Percentiles rank a stretch among this genome's conserved stretches.
phyloP scores from a whole-genome alignment of 2,888 invertebrate species.

The Athetis lepigone region DNA sequence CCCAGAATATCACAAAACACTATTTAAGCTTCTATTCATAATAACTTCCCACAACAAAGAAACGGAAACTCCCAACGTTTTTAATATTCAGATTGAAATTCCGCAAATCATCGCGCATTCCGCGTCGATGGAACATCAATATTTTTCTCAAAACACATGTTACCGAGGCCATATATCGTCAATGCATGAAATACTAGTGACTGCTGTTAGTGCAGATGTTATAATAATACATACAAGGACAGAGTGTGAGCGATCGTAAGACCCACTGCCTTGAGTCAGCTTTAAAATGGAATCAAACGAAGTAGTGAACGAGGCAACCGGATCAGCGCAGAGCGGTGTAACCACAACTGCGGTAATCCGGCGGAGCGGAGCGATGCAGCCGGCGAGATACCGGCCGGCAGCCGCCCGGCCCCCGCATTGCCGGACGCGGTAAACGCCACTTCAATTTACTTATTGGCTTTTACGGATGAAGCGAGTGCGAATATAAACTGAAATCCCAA shows the following conservation, averaged over 20 bases:
- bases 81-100: conserved; percentile 49
- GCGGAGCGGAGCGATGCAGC: conserved; percentile 21
- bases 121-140: conserved; percentile 41
- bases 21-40: conserved; percentile 38
- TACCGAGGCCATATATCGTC: conserved; percentile 50
- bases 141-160: conserved; percentile 50
- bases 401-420: not conserved
- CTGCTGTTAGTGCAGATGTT: conserved; percentile 45
- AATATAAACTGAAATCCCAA: conserved; percentile 17
- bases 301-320: conserved; percentile 16
- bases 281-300: conserved; percentile 37
- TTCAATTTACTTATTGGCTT: conserved; percentile 42
- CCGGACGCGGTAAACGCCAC: conserved; percentile 24
- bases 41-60: conserved; percentile 42
- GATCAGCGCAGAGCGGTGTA: conserved; percentile 18
- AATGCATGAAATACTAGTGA: conserved; percentile 33
- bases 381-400: conserved; percentile 19
- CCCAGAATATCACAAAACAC: conserved; percentile 26
- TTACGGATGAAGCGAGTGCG: conserved; percentile 15
- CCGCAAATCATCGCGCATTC: conserved; percentile 30
- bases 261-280: conserved; percentile 35
- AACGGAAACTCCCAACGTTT: conserved; percentile 41
- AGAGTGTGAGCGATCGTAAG: conserved; percentile 30
- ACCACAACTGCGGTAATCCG: conserved; percentile 23
- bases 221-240: conserved; percentile 56